Base-by-base conservation (phyloP, 2,797 vertebrate genomes). In the Parauchenoglanis punctatus region DNA sequence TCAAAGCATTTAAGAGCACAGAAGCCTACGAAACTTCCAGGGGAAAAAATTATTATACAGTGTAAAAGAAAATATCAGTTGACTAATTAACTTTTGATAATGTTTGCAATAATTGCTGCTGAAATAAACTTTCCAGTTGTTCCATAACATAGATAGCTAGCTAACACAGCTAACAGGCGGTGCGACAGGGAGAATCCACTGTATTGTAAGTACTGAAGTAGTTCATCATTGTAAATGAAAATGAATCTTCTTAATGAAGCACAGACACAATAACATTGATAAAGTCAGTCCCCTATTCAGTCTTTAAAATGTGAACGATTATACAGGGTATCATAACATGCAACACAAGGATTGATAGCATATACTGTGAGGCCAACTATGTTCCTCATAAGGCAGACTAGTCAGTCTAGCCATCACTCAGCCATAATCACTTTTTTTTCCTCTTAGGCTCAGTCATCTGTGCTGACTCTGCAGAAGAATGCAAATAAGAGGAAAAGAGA, bases 381-480 rank as follows among this genome's bases (percentile, higher is more conserved):
- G 28, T 35, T n/a, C 11, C 72, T 49, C 31, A n/a, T 49, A n/a
- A 49, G 18, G 35, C 68, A 72, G 44, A 75, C 44, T 49, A 70
- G 67, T 70, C 67, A 35, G 31, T 73, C 70, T 54, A 81, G 77
- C 77, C 31, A 35, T 80, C 28, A 35, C 54, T 40, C 28, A 61
- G 78, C 52, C 76, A 20, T 56, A 28, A 35, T 20, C 28, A 31
- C 8, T 35, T 17, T n/a, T 49, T 49, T 73, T 49, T 3, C 8
- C 1, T 44, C 35, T 75, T 13, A 6, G 20, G n/a, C 44, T 77
- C 46, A 76, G 73, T 76, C 73, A 17, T 52, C 25, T 52, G n/a
- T 77, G 49, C 49, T 56, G 49, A 31, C 75, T 77, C n/a, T 80
- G 28, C 52, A 78, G 20, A 40, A 56, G 52, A 78, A 35, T 78